A percentile compares a stretch with the other conserved stretches of the same genome.
These are phyloP conservation scores for Auanema freiburgensis DNA, from an alignment of 2,888 invertebrate genomes.

Conservation along the genomic window DNA sequence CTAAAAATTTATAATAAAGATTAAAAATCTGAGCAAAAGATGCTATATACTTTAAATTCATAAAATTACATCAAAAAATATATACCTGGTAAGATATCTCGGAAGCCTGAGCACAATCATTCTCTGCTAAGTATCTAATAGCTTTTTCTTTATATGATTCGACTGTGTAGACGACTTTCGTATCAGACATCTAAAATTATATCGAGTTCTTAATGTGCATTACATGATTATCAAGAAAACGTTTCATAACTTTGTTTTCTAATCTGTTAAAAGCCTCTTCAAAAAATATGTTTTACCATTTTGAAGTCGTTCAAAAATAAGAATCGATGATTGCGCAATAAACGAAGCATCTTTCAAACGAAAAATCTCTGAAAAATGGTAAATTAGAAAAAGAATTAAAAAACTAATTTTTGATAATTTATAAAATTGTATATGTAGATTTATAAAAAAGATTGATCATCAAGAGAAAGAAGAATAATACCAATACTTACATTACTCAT, in stretches of 20 bases:
- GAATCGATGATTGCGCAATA: neutral
- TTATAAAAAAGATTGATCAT: no score
- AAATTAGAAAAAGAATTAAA: conserved; percentile 18
- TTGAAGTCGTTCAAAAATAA: conserved; percentile 3
- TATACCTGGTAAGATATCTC: conserved; percentile 17
- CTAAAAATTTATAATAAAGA: conserved; percentile 19
- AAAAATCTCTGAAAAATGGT: conserved; percentile 10
- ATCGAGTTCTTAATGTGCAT: conserved; percentile 20
- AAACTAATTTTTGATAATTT: conserved; percentile 20
- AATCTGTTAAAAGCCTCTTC: conserved; percentile 8
- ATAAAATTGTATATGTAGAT: conserved; percentile 19
- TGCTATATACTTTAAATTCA: conserved; percentile 15
- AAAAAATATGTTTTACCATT: conserved; percentile 15
- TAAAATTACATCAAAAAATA: conserved; percentile 21
- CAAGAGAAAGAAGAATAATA: no score
- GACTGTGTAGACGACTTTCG: conserved; percentile 8
- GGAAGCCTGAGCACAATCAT: conserved; percentile 13
- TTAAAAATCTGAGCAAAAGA: conserved; percentile 19
- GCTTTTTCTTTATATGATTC: conserved; percentile 11
- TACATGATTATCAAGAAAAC: conserved; percentile 20
- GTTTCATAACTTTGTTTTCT: conserved; percentile 20
- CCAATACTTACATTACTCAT: no score
- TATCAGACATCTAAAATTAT: conserved; percentile 12
- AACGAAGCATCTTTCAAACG: conserved; percentile 11
- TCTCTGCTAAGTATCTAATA: conserved; percentile 8